Base-by-base conservation (phyloP, 2,888 invertebrate genomes). In the Hesperia comma region DNA sequence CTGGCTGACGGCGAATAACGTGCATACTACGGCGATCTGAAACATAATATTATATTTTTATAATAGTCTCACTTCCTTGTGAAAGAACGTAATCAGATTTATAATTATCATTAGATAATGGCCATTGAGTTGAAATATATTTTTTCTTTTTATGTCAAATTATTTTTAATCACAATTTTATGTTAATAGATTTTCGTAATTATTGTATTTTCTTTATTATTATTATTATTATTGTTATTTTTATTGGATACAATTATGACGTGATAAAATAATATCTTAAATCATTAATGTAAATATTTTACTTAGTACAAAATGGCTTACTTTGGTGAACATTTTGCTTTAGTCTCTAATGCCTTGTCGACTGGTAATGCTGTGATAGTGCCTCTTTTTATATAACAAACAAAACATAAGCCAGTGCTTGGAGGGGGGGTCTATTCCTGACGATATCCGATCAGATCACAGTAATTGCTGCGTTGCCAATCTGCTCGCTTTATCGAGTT, bases 331-430 rank as follows among this genome's bases (percentile, higher is more conserved):
- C 92, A 92, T 92, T 90, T 88, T 90, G 88, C 86, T 88, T 83
- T 84, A 80, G 82, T 83, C 78, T 84, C 88, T 85, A 88, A 85
- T 85, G 82, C 81, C 80, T 87, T 85, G 81, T 78, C 77, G 86
- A 92, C 90, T 92, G 92, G 81, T 88, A 79, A 81, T 76, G 79
- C 81, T 84, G 76, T 84, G 86, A 84, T 85, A 85, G 82, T 73
- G 83, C 80, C 84, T 88, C 89, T 90, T 92, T 92, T 90, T 92
- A 92, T 92, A 92, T 92, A 90, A 89, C 86, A 86, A 91, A 90
- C 88, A 90, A 92, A 90, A 88, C 82, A 85, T 84, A 85, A 85
- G 80, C 74, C 72, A 71, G 66, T 73, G 71, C 67, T 72, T 85
- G 87, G 90, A 81, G 90, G 90, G 90, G 87, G 90, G 87, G 64